Evolutionary conservation across 2,113 vertebrate species (phyloP).

Genomic region (Oophaga pumilio): DNA sequence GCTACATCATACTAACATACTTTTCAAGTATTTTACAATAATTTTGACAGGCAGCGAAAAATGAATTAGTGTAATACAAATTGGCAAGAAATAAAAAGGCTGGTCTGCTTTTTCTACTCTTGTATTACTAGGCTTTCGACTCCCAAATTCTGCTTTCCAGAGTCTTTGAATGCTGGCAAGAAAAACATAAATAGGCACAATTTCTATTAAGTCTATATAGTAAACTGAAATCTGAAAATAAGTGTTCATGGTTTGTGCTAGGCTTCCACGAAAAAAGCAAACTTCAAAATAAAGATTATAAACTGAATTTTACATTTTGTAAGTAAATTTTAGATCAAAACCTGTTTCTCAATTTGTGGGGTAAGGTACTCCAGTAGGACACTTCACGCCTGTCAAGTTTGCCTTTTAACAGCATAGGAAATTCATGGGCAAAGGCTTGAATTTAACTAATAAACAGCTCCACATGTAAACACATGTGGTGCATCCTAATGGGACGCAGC

Average conservation of each 20-base stretch:
- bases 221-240: neutral
- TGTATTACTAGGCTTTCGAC: neutral
- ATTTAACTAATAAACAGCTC: constrained; percentile 35
- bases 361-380: neutral
- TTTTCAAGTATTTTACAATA: constrained; percentile 43
- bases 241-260: neutral
- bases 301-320: neutral
- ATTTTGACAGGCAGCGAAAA: constrained; percentile 53
- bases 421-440: constrained; percentile 24
- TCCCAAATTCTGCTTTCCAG: neutral
- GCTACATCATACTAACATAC: constrained; percentile 21
- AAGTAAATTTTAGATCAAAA: neutral
- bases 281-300: neutral
- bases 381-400: constrained; percentile 41
- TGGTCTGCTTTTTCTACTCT: neutral
- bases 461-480: constrained; percentile 33
- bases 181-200: neutral
- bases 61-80: constrained; percentile 54
- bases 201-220: neutral
- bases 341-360: neutral
- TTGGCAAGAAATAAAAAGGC: constrained; percentile 33
- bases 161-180: neutral
- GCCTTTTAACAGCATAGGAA: constrained; percentile 36
- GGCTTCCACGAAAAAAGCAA: neutral
- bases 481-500: constrained; percentile 13